These are phyloP conservation scores for Agapostemon virescens DNA, from an alignment of 2,888 invertebrate species.

Conservation along the genomic window DNA sequence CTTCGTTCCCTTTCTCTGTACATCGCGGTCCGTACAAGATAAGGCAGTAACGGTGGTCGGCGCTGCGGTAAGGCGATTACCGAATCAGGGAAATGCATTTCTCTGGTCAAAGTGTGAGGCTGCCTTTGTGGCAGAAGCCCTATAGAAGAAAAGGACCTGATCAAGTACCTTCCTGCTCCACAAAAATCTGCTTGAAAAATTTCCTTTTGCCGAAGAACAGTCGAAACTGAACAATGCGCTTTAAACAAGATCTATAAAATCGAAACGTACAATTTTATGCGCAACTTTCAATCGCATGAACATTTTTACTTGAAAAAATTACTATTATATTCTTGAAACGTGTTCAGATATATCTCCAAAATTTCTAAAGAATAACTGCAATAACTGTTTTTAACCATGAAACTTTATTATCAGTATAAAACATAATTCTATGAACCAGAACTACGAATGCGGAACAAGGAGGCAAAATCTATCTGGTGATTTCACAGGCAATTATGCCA, in stretches of 20 bases:
- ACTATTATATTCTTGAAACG: too few species aligned
- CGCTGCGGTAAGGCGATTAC: conserved; percentile 66
- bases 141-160: conserved; percentile 21
- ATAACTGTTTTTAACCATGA: too few species aligned
- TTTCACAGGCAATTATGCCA: conserved; percentile 79
- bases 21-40: conserved; percentile 48
- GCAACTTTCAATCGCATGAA: too few species aligned
- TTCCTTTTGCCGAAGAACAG: neutral
- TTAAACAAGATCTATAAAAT: too few species aligned
- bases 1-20: conserved; percentile 39
- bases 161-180: neutral
- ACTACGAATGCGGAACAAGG: conserved; percentile 75
- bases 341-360: too few species aligned
- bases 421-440: too few species aligned
- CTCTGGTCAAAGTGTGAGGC: conserved; percentile 40
- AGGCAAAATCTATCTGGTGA: conserved; percentile 77
- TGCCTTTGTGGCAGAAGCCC: conserved; percentile 22
- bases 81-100: conserved; percentile 55
- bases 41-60: conserved; percentile 62
- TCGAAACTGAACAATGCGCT: too few species aligned
- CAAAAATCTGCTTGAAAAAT: conserved; percentile 1
- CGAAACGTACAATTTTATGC: too few species aligned
- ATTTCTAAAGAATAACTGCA: too few species aligned
- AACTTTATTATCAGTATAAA: too few species aligned
- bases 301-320: too few species aligned